Conservation (phyloP, 2,888 invertebrate genomes). For the Amaurobius ferox region DNA sequence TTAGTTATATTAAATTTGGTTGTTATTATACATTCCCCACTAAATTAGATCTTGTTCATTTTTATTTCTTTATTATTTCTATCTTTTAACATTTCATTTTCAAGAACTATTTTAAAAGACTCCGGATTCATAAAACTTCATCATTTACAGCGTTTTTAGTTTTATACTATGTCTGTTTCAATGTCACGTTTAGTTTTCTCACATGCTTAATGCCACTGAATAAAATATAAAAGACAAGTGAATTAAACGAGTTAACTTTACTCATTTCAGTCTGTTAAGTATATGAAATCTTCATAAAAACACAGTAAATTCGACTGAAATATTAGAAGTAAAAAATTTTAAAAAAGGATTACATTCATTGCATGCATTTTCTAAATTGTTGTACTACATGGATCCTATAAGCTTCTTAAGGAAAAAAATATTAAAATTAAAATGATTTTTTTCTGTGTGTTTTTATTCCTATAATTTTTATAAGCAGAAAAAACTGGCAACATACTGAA, state of each 20-base stretch:
- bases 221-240: no score
- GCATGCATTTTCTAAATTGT: background rate
- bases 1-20: no score
- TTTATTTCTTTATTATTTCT: no score
- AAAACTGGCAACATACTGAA: background rate
- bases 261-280: background rate
- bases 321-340: constrained; percentile 6
- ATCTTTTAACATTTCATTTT: no score
- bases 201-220: no score
- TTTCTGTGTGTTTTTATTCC: background rate
- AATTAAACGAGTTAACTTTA: background rate
- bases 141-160: no score
- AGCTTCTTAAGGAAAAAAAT: constrained; percentile 2
- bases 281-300: background rate
- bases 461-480: background rate
- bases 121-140: no score
- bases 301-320: background rate
- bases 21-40: no score
- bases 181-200: no score
- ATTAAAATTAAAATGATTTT: background rate
- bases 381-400: background rate
- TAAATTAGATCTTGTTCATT: no score
- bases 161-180: no score
- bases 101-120: no score
- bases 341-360: background rate